These are phyloP conservation scores for Sacculina carcini DNA, from an alignment of 2,888 invertebrate genomes.

Conservation along the genomic window DNA sequence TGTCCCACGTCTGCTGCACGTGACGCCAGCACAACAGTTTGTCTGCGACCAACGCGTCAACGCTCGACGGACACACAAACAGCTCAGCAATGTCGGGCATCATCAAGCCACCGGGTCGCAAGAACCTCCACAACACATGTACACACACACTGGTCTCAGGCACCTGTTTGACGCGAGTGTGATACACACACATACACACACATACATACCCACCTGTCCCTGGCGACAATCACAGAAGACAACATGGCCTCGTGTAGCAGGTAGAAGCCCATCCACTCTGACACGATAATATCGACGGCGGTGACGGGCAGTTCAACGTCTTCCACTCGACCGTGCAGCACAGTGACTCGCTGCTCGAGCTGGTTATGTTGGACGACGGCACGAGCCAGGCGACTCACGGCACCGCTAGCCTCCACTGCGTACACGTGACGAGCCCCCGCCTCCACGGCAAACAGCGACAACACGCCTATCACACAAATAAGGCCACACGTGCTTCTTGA, in stretches of 20 bases:
- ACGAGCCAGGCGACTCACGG: not conserved
- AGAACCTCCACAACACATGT: conserved; percentile 5
- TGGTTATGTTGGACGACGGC: conserved; percentile 38
- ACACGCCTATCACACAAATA: conserved; percentile 29
- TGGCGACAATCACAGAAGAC: conserved; percentile 55
- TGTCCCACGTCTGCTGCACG: conserved; percentile 46
- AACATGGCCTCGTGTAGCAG: conserved; percentile 85
- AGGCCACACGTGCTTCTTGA: too few species aligned
- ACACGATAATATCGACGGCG: conserved; percentile 70
- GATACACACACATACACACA: conserved; percentile 21
- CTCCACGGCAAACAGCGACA: conserved; percentile 65
- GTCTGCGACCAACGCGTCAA: conserved; percentile 15
- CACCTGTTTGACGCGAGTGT: not conserved
- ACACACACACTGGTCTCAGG: too few species aligned
- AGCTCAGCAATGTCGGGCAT: conserved; percentile 47
- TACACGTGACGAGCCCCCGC: conserved; percentile 71
- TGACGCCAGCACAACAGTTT: conserved; percentile 40
- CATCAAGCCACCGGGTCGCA: conserved; percentile 30
- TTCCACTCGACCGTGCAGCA: conserved; percentile 48
- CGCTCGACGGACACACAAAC: conserved; percentile 31
- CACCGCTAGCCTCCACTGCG: conserved; percentile 54
- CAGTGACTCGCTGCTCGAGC: conserved; percentile 32
- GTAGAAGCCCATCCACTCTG: conserved; percentile 97
- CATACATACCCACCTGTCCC: conserved; percentile 51
- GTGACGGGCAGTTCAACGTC: conserved; percentile 37